These are phyloP conservation scores for Onychomys leucogaster DNA, from an alignment of 2,797 vertebrate genomes.

Conservation along the genomic window DNA sequence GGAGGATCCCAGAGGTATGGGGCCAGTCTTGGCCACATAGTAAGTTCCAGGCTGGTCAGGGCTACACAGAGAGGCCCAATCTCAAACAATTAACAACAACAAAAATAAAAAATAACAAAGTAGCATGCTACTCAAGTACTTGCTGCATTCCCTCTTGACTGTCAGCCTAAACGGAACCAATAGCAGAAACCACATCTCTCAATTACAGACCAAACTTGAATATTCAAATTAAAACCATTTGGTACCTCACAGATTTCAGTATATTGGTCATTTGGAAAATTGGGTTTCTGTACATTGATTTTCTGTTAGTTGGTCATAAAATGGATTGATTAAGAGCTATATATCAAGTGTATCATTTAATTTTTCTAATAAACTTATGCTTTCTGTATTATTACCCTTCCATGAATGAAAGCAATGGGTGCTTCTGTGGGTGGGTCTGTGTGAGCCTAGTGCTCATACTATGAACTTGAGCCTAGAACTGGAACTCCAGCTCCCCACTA, in stretches of 20 bases:
- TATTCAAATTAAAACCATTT: neutral
- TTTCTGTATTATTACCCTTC: neutral
- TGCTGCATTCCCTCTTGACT: neutral
- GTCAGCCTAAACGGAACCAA: neutral
- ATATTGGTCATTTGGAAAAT: neutral
- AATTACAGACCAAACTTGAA: neutral
- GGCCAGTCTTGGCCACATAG: neutral
- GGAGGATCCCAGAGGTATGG: neutral
- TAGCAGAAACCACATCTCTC: neutral
- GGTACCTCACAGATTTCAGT: neutral
- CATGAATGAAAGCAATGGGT: neutral
- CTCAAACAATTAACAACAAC: neutral
- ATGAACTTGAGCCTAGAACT: neutral
- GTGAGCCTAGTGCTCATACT: neutral
- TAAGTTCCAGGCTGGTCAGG: neutral
- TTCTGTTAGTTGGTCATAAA: neutral
- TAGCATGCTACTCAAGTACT: neutral
- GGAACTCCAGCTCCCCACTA: neutral
- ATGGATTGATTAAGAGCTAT: neutral
- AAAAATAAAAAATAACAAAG: neutral
- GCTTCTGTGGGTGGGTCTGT: neutral
- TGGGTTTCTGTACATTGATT: neutral
- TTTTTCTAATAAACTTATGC: neutral
- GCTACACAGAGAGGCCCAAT: neutral
- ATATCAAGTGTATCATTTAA: neutral